Conservation (phyloP, 2,888 invertebrate genomes). For the Periphyllus acericola region DNA sequence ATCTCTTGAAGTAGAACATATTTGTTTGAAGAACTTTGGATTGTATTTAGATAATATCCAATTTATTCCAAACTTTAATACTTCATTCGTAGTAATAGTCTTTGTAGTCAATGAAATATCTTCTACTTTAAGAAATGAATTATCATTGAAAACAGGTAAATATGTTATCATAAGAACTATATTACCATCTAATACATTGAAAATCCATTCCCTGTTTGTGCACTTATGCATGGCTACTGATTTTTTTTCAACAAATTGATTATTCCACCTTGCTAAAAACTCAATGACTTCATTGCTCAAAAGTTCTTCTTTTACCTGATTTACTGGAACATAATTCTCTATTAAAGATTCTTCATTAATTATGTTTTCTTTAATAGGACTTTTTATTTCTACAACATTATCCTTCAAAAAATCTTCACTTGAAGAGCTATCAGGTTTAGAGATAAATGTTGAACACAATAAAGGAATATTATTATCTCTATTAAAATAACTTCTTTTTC, state of each 20-base stretch:
- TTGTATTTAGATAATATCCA: slow-evolving; percentile 56
- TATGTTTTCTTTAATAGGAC: not conserved
- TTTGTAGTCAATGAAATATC: slow-evolving; percentile 37
- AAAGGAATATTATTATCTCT: slow-evolving; percentile 21
- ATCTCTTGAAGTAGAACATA: slow-evolving; percentile 48
- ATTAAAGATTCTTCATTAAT: not conserved
- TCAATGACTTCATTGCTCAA: slow-evolving; percentile 1
- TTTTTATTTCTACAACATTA: slow-evolving; percentile 2
- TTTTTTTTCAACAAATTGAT: slow-evolving; percentile 19
- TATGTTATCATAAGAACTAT: slow-evolving; percentile 26
- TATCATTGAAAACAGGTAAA: not conserved
- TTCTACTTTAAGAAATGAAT: slow-evolving; percentile 41
- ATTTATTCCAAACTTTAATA: slow-evolving; percentile 38
- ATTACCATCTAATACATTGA: slow-evolving; percentile 30
- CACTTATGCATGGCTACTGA: slow-evolving; percentile 27
- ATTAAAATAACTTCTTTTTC: slow-evolving; percentile 52
- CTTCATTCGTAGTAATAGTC: slow-evolving; percentile 5
- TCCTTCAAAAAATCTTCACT: not conserved
- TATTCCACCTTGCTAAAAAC: slow-evolving; percentile 37
- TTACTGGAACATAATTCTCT: not conserved
- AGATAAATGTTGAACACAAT: slow-evolving; percentile 34
- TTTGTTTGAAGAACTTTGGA: slow-evolving; percentile 49
- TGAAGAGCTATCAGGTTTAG: not conserved
- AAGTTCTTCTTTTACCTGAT: not conserved
- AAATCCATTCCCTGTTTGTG: slow-evolving; percentile 49